Base-by-base conservation (phyloP, 2,797 vertebrate genomes). In the Chelon labrosus region DNA sequence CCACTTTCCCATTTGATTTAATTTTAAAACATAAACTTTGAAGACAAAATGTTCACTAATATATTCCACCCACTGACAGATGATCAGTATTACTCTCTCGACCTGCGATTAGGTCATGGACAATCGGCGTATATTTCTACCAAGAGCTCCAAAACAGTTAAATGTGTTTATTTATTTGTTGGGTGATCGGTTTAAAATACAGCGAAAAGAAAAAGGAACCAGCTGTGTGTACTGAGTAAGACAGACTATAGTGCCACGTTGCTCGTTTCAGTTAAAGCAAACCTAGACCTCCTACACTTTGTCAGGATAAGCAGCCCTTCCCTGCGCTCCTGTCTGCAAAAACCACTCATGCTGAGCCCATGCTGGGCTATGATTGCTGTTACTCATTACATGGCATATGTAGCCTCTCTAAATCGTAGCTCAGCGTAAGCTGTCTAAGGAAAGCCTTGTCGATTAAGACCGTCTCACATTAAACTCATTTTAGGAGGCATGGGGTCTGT, bases 211-310 rank as follows among this genome's bases (percentile, higher is more conserved):
- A 9, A 49, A 35, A 35, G 31, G 7, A 55, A n/a, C 6, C 3
- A 27, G 10, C 52, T 37, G 60, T 59, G 35, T 22, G 20, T 73
- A 16, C 44, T 50, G 35, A 16, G 46, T 49, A 38, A 27, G 56
- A 37, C 49, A 10, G 41, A 64, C 31, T 35, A 35, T 35, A 35
- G 31, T 35, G 31, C 31, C 31, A 7, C 31, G 7, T 35, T 3
- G 31, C 31, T 35, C 7, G 51, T 35, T 74, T 31, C 37, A 66
- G 38, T 65, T 59, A 22, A 8, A 55, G 60, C 27, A 70, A 70
- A 77, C 46, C 38, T 75, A 7, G 57, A 60, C 22, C 50, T 64
- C 65, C 53, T 47, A 61, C 77, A 66, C 41, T 57, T 65, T 49
- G 41, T 67, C 42, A 16, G 3, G 8, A 51, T 31, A 65, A 64